Percentiles rank a stretch among this genome's conserved stretches.
These are phyloP conservation scores for Heliconius ethilla DNA, from an alignment of 2,888 invertebrate species.

Conservation along the genomic window DNA sequence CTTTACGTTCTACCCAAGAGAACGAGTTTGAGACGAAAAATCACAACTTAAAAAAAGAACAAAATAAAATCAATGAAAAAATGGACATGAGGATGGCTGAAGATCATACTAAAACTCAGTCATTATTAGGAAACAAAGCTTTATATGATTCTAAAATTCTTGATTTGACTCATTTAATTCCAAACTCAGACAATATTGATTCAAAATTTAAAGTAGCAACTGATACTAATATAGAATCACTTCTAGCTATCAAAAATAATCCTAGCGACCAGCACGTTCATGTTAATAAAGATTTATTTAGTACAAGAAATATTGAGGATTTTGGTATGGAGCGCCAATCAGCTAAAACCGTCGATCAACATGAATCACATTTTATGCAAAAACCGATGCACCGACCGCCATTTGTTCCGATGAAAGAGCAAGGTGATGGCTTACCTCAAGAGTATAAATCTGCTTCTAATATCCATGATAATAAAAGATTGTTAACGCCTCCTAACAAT, in stretches of 20 bases:
- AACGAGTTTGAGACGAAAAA: slow-evolving; percentile 26
- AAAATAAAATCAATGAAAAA: slow-evolving; percentile 1
- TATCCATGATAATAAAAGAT: not conserved
- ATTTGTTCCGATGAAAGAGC: slow-evolving; percentile 29
- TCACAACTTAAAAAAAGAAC: slow-evolving; percentile 20
- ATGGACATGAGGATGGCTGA: slow-evolving; percentile 23
- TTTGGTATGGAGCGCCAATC: slow-evolving; percentile 24
- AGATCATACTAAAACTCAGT: slow-evolving; percentile 19
- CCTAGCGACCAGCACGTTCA: not conserved
- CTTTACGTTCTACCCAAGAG: slow-evolving; percentile 22
- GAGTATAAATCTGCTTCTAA: slow-evolving; percentile 30
- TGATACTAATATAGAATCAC: not conserved
- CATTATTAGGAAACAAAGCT: slow-evolving; percentile 4
- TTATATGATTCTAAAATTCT: not conserved
- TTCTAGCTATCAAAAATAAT: not conserved
- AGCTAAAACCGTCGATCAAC: slow-evolving; percentile 36
- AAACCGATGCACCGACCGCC: not conserved
- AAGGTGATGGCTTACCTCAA: slow-evolving; percentile 11
- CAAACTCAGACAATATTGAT: not conserved
- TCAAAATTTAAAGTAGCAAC: slow-evolving; percentile 9
- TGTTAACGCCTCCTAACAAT: not conserved
- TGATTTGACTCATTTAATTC: slow-evolving; percentile 5
- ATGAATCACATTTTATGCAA: slow-evolving; percentile 32
- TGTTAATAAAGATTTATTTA: not conserved
- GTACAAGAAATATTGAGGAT: not conserved